Evolutionary conservation across 2,888 invertebrate genomes (phyloP).

Genomic region (Cryptocephalus primarius): DNA sequence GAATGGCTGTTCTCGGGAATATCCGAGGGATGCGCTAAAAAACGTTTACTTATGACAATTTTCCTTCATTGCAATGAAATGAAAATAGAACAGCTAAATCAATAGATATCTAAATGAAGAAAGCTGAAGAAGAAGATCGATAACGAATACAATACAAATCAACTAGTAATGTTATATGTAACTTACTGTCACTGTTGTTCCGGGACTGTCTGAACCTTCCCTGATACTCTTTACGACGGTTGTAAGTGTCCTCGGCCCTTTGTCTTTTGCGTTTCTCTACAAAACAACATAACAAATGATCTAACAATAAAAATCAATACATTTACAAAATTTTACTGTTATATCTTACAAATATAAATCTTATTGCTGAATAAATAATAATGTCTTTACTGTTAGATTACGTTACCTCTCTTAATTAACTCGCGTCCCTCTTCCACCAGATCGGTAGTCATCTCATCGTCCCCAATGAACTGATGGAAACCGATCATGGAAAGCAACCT

Average conservation of each 20-base stretch:
- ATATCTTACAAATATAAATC: too few relatives aligned
- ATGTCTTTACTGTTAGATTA: neutral
- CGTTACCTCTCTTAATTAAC: constrained; percentile 73
- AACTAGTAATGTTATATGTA: constrained; percentile 23
- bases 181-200: constrained; percentile 39
- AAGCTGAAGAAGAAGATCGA: too few relatives aligned
- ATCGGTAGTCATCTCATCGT: constrained; percentile 88
- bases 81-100: too few relatives aligned
- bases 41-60: neutral
- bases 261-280: constrained; percentile 72
- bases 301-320: too few relatives aligned
- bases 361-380: too few relatives aligned
- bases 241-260: constrained; percentile 67
- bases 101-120: too few relatives aligned
- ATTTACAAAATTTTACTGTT: too few relatives aligned
- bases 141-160: too few relatives aligned
- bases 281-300: constrained; percentile 4
- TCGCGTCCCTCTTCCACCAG: constrained; percentile 89
- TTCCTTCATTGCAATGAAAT: too few relatives aligned
- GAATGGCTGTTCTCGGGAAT: constrained; percentile 62
- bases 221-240: constrained; percentile 61
- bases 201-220: constrained; percentile 43
- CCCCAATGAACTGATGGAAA: constrained; percentile 94
- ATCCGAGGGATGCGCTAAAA: constrained; percentile 43
- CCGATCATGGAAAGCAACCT: constrained; percentile 82